Percentiles rank a stretch among this genome's conserved stretches.
Conservation (phyloP, 30 jellyfish, hydroid and myxozoan species). For the Hydractinia echinata region DNA sequence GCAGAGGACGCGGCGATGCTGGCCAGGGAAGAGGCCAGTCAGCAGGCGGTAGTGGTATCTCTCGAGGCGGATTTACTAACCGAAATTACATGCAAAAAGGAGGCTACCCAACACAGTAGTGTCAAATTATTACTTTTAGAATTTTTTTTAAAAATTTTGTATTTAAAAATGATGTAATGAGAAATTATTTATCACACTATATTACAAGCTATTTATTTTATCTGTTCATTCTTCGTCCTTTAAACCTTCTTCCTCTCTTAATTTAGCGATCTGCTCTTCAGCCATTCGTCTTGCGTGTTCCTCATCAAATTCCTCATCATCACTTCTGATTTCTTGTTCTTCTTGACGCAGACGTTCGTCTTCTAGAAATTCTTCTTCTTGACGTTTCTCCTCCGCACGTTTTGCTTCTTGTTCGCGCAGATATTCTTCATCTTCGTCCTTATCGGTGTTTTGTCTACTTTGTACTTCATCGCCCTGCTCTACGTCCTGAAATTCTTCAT, state of each 20-base stretch:
- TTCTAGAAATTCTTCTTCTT: conserved; percentile 13
- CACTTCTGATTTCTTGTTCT: not conserved
- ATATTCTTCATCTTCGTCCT: conserved; percentile 11
- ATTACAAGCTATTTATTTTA: too few relatives aligned
- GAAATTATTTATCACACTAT: too few relatives aligned
- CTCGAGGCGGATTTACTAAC: conserved; percentile 28
- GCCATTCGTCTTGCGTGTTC: conserved; percentile 18
- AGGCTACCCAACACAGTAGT: not conserved
- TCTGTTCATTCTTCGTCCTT: not conserved
- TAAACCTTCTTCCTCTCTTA: not conserved
- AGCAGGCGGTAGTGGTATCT: conserved; percentile 23
- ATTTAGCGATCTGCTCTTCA: not conserved
- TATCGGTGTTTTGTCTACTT: not conserved
- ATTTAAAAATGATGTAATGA: too few relatives aligned
- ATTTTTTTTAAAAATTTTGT: not conserved
- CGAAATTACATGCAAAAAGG: conserved; percentile 17
- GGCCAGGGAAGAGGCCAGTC: conserved; percentile 70
- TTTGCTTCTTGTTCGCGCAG: not conserved
- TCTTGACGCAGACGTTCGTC: conserved; percentile 10
- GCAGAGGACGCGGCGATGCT: conserved; percentile 63
- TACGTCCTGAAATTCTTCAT: too few relatives aligned
- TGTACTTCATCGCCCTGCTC: not conserved
- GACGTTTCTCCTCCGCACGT: conserved; percentile 2
- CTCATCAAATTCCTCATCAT: conserved; percentile 18
- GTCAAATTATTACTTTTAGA: not conserved